phyloP scores from a whole-genome alignment of 2,888 invertebrate genomes.

The Seladonia tumulorum region DNA sequence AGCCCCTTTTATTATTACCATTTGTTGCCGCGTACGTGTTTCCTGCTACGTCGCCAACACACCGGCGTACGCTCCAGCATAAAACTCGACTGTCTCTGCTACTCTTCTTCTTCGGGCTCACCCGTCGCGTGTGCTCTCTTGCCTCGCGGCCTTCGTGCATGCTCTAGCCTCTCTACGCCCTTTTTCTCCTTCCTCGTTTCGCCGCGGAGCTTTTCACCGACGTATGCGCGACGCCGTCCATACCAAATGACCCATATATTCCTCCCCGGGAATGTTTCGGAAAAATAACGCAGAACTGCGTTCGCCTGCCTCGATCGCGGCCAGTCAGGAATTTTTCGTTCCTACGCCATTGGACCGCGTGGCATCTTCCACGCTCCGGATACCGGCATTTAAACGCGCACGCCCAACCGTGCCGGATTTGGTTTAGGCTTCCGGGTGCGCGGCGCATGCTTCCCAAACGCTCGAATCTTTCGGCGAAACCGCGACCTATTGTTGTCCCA shows the following conservation, averaged over 20 bases:
- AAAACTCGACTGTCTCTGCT: constrained; percentile 31
- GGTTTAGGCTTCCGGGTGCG: neutral
- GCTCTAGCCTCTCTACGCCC: neutral
- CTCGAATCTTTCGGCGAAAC: neutral
- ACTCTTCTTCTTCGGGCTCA: neutral
- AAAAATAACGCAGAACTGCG: constrained; percentile 32
- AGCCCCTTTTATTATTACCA: constrained; percentile 77
- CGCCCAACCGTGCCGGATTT: neutral
- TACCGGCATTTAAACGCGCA: constrained; percentile 1
- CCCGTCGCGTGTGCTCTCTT: constrained; percentile 16
- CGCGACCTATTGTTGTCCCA: neutral
- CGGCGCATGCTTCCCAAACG: neutral
- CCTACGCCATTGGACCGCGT: neutral
- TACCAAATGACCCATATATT: constrained; percentile 60
- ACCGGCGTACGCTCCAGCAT: constrained; percentile 47
- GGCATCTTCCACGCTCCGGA: neutral
- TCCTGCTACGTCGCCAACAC: constrained; percentile 73
- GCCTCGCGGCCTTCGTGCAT: constrained; percentile 44
- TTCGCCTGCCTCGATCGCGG: neutral
- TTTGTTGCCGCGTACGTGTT: constrained; percentile 76
- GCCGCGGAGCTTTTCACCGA: constrained; percentile 38
- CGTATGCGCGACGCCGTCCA: constrained; percentile 44
- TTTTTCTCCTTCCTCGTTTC: constrained; percentile 39
- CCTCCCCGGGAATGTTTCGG: constrained; percentile 32
- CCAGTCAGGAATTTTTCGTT: neutral